phyloP scores from a whole-genome alignment of 2,113 vertebrate genomes.

The Erpornis zantholeuca region DNA sequence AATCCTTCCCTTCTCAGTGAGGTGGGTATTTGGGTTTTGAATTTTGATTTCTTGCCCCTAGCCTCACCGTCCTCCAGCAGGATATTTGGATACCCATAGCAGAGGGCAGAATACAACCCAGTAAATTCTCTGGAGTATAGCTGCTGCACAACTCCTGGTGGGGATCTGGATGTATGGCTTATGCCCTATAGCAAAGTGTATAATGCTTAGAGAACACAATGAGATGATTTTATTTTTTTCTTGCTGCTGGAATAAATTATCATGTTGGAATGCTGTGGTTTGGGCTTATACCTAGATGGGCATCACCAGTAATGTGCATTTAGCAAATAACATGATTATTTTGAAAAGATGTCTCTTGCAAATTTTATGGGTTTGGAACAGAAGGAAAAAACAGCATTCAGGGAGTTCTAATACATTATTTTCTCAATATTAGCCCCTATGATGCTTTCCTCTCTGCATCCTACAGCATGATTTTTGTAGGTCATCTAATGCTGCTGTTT shows the following conservation, averaged over 20 bases:
- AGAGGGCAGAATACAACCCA: neutral
- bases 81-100: neutral
- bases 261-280: neutral
- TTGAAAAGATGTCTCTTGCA: neutral
- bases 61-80: neutral
- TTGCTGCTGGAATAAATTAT: constrained; percentile 31
- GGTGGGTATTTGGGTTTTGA: neutral
- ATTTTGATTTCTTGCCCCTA: neutral
- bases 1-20: neutral
- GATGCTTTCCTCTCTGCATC: neutral
- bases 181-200: constrained; percentile 21
- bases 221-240: neutral
- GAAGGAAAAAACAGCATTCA: neutral
- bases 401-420: neutral
- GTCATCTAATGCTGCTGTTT: neutral
- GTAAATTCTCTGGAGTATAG: neutral
- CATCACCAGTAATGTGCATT: neutral
- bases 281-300: neutral
- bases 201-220: constrained; percentile 9
- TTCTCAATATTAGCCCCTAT: neutral
- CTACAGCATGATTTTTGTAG: neutral
- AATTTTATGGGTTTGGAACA: neutral
- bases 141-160: neutral
- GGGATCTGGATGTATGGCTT: neutral
- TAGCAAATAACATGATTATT: neutral